Evolutionary conservation across 2,888 invertebrate species (phyloP), one percentile per base, ranked within the genome.

Genomic region (Sphinx pinastri): DNA sequence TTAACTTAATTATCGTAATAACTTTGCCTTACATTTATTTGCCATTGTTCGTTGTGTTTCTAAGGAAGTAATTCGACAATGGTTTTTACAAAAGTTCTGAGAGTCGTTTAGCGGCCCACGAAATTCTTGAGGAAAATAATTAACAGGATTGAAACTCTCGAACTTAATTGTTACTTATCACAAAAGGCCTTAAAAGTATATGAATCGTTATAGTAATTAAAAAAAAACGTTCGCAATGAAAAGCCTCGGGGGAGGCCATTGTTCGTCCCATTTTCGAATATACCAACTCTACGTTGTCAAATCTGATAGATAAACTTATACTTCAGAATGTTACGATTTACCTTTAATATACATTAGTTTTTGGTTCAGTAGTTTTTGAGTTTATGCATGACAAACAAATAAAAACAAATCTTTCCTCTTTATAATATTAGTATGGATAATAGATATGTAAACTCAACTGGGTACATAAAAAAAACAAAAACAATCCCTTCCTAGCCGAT

Each of bases 141-240:
- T 88, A 88, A 85, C 84, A 83, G 85, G 83, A 83, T 82, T 84
- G 83, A 83, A 85, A 80, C 82, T 83, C 84, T 82, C 81, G 76
- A 52, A 54, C 38, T 70, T 66, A 83, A 79, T 81, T 81, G 80
- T 81, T 78, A 76, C 49, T 49, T 49, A 76, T 79, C 79, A 84
- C 84, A 86, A 87, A 85, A 81, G 80, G 76, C 74, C 81, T 78
- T 82, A 78, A 69, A 31, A 77, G 76, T 76, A 72, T 67, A 75
- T 77, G 77, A 84, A 81, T 84, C 80, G 82, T 81, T 84, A 84
- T 78, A 78, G 79, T 81, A 81, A 84, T 82, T 82, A 84, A 81
- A 81, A 82, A 81, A 83, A 67, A 70, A 19, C 52, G 19, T 16
- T 70, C 55, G 49, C 47, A 69, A 6, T 45, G 70, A 57, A 57